These are phyloP conservation scores for Gasterosteus aculeatus DNA, from an alignment of 2,113 vertebrate species.

Conservation along the genomic window DNA sequence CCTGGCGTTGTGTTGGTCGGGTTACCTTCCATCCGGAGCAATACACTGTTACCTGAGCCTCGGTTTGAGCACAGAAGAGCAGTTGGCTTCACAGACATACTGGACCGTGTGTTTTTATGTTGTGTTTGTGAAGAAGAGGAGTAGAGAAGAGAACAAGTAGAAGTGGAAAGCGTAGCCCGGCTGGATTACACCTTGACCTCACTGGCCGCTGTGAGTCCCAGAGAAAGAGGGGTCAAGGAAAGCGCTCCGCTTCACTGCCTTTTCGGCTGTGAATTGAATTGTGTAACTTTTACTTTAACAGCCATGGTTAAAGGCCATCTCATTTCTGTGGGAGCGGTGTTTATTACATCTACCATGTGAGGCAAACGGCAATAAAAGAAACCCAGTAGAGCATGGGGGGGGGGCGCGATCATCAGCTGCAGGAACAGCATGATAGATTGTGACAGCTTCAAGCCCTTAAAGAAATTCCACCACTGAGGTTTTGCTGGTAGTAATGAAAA, in stretches of 20 bases:
- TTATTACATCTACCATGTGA: constrained; percentile 21
- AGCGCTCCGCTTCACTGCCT: constrained; percentile 19
- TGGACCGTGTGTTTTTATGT: constrained; percentile 29
- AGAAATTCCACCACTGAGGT: constrained; percentile 21
- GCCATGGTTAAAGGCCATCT: constrained; percentile 5
- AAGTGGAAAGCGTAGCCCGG: constrained; percentile 10
- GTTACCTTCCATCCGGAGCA: constrained; percentile 70
- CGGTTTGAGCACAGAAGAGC: constrained; percentile 44
- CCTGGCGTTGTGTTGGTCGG: constrained; percentile 69
- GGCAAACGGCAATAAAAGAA: constrained; percentile 36
- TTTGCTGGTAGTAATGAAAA: constrained; percentile 35
- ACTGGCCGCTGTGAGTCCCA: constrained; percentile 34
- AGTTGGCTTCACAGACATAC: constrained; percentile 42
- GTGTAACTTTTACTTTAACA: constrained; percentile 27
- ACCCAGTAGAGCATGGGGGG: constrained; percentile 10
- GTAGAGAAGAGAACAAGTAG: constrained; percentile 8
- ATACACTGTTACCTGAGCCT: constrained; percentile 74
- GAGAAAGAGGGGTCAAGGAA: constrained; percentile 22
- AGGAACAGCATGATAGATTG: constrained; percentile 14
- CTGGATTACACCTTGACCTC: constrained; percentile 28
- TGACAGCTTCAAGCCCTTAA: constrained; percentile 4
- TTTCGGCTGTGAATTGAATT: constrained; percentile 14
- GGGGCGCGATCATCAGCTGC: background rate
- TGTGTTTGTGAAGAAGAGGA: constrained; percentile 15
- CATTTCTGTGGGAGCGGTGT: constrained; percentile 19